Conservation (phyloP, 2,888 invertebrate genomes). For the Steinernema scapterisci region DNA sequence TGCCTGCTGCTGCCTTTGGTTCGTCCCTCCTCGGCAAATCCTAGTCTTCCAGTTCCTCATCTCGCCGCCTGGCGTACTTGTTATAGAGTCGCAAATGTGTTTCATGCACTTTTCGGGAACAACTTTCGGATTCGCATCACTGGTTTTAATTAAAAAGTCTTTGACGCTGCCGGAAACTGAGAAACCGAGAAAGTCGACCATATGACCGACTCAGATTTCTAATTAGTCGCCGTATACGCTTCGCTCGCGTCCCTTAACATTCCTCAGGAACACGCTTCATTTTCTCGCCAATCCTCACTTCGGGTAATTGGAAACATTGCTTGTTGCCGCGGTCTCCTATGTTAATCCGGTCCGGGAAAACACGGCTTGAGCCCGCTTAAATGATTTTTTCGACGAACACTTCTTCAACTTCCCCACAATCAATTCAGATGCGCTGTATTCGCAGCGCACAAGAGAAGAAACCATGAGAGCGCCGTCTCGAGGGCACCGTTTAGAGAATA, state of each 20-base stretch:
- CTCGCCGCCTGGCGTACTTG: background rate
- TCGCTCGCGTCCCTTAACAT: background rate
- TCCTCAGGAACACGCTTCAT: background rate
- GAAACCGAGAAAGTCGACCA: conserved; percentile 4
- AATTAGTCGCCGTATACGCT: background rate
- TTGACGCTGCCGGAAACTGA: background rate
- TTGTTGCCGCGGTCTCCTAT: background rate
- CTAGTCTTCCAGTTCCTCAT: background rate
- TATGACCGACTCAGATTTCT: conserved; percentile 2
- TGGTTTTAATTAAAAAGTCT: conserved; percentile 25
- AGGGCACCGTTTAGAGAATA: conserved; percentile 30
- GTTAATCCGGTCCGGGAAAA: background rate
- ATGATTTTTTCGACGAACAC: conserved; percentile 15
- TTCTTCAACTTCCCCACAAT: conserved; percentile 15
- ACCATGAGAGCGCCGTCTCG: conserved; percentile 25
- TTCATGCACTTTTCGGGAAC: background rate
- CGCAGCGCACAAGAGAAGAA: conserved; percentile 13
- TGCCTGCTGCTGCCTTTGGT: background rate
- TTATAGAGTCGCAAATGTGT: conserved; percentile 11
- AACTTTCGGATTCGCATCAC: conserved; percentile 8
- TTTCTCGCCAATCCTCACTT: background rate
- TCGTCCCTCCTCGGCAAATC: background rate
- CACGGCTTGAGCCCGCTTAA: background rate
- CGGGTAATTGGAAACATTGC: conserved; percentile 23
- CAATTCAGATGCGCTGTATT: conserved; percentile 17